phyloP scores from a whole-genome alignment of 2,113 vertebrate species.

The Chamaetylas fuelleborni region DNA sequence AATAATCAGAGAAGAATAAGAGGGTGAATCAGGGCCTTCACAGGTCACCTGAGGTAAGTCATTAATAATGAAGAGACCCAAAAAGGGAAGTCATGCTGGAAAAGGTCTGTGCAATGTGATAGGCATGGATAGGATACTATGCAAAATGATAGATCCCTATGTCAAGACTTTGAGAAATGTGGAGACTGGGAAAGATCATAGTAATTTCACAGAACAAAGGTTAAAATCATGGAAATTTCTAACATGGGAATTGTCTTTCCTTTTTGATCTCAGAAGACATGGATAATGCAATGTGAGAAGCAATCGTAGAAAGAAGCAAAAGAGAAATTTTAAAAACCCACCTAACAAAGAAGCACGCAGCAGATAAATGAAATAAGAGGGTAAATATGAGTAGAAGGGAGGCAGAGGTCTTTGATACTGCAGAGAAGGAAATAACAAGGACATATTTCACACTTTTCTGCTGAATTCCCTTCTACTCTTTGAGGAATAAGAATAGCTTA shows the following conservation, averaged over 20 bases:
- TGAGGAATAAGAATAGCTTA: not conserved
- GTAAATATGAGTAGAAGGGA: not conserved
- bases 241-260: not conserved
- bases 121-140: not conserved
- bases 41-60: not conserved
- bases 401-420: not conserved
- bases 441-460: not conserved
- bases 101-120: not conserved
- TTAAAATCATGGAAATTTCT: not conserved
- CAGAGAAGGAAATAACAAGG: not conserved
- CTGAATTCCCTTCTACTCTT: not conserved
- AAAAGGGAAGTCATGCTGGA: not conserved
- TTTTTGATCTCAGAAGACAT: not conserved
- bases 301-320: not conserved
- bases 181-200: not conserved
- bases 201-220: not conserved
- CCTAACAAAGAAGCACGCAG: not conserved
- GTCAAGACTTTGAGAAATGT: not conserved
- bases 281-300: not conserved
- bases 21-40: not conserved
- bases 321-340: not conserved
- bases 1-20: not conserved
- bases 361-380: not conserved
- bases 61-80: not conserved
- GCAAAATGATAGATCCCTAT: not conserved